Conservation (phyloP, 2,888 invertebrate species). For the Thecocarcelia acutangulata region DNA sequence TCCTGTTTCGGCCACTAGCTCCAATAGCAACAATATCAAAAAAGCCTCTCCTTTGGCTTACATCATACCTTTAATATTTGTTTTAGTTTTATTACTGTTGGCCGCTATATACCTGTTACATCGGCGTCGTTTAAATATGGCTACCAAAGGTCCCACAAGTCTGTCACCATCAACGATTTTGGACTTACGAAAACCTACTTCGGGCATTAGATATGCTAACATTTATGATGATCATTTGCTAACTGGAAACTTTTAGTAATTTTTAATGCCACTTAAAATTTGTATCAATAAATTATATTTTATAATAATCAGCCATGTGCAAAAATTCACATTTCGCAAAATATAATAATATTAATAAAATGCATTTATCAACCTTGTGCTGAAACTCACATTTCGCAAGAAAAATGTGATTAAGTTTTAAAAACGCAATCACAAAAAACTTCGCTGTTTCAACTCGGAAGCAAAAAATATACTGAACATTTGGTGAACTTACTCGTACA, state of each 20-base stretch:
- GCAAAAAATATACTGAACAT: too few species aligned
- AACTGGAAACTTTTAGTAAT: conserved; percentile 58
- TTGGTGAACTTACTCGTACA: too few species aligned
- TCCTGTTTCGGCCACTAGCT: conserved; percentile 8
- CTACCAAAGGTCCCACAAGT: conserved; percentile 11
- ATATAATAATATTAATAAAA: too few species aligned
- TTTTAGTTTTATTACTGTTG: conserved; percentile 47
- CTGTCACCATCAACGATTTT: conserved; percentile 35
- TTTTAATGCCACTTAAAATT: too few species aligned
- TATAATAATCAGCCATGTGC: too few species aligned
- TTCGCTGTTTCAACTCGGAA: too few species aligned
- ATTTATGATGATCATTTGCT: conserved; percentile 64
- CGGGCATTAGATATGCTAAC: conserved; percentile 65
- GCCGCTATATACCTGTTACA: conserved; percentile 43
- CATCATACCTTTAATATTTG: conserved; percentile 54
- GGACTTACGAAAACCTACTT: conserved; percentile 60
- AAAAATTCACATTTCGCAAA: too few species aligned
- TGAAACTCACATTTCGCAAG: too few species aligned
- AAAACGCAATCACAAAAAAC: too few species aligned
- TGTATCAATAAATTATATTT: too few species aligned
- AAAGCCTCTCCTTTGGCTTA: conserved; percentile 57
- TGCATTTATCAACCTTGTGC: too few species aligned
- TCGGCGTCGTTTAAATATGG: conserved; percentile 50
- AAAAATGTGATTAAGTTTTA: too few species aligned
- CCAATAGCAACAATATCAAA: conserved; percentile 5